These are phyloP conservation scores for Chrysolina oricalcia DNA, from an alignment of 2,888 invertebrate genomes.

Conservation along the genomic window DNA sequence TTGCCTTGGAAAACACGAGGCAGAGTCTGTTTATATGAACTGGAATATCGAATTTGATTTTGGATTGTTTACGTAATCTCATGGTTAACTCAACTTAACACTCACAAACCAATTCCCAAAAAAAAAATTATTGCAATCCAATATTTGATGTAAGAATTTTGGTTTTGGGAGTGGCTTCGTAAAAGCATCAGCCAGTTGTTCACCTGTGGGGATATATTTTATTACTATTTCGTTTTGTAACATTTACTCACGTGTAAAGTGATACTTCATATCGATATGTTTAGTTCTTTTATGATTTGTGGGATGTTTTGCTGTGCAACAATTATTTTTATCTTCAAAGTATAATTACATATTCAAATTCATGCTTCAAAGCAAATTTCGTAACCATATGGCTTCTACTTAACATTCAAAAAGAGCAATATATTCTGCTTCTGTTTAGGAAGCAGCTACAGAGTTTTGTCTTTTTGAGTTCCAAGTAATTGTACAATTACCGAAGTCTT, in stretches of 20 bases:
- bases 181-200: slow-evolving; percentile 71
- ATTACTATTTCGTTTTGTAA: slow-evolving; percentile 57
- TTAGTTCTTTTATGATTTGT: slow-evolving; percentile 56
- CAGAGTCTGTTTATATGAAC: no score
- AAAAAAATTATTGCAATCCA: no score
- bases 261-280: slow-evolving; percentile 61
- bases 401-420: slow-evolving; percentile 57
- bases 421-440: no score
- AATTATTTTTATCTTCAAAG: slow-evolving; percentile 62
- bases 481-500: slow-evolving; percentile 34
- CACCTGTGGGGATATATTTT: slow-evolving; percentile 48
- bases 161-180: slow-evolving; percentile 11
- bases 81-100: no score
- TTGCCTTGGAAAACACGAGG: no score
- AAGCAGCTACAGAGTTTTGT: slow-evolving; percentile 61
- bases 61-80: no score
- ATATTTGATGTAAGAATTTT: no score
- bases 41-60: no score
- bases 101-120: no score
- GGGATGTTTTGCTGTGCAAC: slow-evolving; percentile 58
- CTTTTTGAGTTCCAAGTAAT: slow-evolving; percentile 48
- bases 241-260: slow-evolving; percentile 49
- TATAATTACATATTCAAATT: slow-evolving; percentile 53
- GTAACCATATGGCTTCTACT: slow-evolving; percentile 62
- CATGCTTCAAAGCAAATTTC: slow-evolving; percentile 55